Conservation (phyloP, 2,888 invertebrate genomes). For the Dasypolia templi region DNA sequence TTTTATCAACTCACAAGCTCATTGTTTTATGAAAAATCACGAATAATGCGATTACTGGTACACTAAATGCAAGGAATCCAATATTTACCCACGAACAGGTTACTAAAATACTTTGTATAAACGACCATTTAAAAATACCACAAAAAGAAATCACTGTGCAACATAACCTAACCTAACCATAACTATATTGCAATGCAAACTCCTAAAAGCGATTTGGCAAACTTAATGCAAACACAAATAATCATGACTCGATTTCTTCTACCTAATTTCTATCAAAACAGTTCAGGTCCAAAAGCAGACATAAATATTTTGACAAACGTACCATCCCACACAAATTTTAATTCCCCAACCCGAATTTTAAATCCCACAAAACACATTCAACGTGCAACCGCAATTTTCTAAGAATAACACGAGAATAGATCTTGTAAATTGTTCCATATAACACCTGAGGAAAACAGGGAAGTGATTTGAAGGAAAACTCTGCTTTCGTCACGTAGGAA, state of each 20-base stretch:
- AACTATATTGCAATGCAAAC: neutral
- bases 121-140: neutral
- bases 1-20: neutral
- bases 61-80: neutral
- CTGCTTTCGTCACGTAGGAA: conserved; percentile 79
- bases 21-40: neutral
- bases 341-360: conserved; percentile 25
- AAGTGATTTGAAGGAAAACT: conserved; percentile 62
- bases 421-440: conserved; percentile 72
- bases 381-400: conserved; percentile 46
- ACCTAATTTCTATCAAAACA: conserved; percentile 44
- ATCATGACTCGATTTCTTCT: conserved; percentile 16
- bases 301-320: conserved; percentile 61
- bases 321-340: conserved; percentile 20
- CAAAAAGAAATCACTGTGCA: too few species aligned
- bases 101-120: neutral
- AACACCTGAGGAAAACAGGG: conserved; percentile 78
- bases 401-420: conserved; percentile 64
- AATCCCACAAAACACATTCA: conserved; percentile 26
- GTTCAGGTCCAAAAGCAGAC: conserved; percentile 50
- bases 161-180: conserved; percentile 3
- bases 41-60: neutral
- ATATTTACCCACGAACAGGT: neutral
- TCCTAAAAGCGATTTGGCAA: conserved; percentile 11
- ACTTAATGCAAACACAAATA: conserved; percentile 34